Base-by-base conservation (phyloP, 2,113 vertebrate species). In the Prochilodus magdalenae region DNA sequence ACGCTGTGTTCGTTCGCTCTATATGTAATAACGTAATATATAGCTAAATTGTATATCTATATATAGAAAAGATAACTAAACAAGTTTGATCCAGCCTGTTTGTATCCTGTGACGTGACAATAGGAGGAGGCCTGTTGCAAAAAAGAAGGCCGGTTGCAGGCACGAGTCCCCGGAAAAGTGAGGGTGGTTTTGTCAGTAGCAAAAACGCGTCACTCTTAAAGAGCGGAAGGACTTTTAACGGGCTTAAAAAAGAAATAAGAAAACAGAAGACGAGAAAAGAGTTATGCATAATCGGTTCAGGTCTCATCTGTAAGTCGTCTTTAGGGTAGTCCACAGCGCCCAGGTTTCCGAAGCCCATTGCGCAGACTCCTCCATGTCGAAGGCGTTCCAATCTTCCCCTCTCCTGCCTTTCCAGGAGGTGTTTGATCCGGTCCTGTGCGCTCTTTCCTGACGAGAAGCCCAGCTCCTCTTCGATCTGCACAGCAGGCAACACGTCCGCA, bases 261-360 rank as follows among this genome's bases (percentile, higher is more conserved):
- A 65, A 65, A 26, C 76, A 72, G 92, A 91, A 49, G 27, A 73
- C 40, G 44, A 72, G 92, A 91, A 49, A 51, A 73, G 33, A 74
- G 12, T 10, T 60, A 62, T 49, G 51, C 30, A 7, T 66, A 69
- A n/a, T 66, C 1, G n/a, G 36, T 30, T 49, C 88, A 73, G 91
- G 90, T 93, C 95, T 99, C 97, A 99, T 99, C 97, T 99, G 92
- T 97, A 98, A 98, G 95, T 99, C 97, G 89, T 99, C 97, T 95
- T 99, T 99, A 92, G 97, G 96, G 86, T 95, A 97, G 87, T 99
- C 98, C 94, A 98, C 93, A 29, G 94, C 93, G 80, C 96, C 95
- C 93, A 98, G 93, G 95, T 97, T 98, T 77, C 94, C 93, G 80
- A 99, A 98, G 91, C 98, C 98, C 94, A 98, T n/a, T 96, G 49